These are phyloP conservation scores for Andricus quercusramuli DNA, from an alignment of 2,888 invertebrate genomes.

Conservation along the genomic window DNA sequence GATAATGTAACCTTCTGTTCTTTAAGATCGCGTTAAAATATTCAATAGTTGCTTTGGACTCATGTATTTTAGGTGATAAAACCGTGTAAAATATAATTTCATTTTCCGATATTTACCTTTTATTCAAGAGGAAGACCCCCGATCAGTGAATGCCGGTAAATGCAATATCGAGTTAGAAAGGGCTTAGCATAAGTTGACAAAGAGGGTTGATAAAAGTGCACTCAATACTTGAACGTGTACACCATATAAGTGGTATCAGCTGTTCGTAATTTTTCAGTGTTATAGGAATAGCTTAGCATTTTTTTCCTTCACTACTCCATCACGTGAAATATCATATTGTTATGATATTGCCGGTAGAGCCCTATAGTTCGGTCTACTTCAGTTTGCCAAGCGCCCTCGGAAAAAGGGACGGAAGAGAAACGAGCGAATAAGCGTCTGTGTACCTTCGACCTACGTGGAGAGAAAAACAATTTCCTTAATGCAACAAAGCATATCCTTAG, in stretches of 20 bases:
- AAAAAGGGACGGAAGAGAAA: conserved; percentile 46
- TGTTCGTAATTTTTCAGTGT: background rate
- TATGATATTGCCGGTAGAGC: conserved; percentile 48
- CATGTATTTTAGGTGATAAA: background rate
- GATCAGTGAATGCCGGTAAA: too few species aligned
- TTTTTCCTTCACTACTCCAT: conserved; percentile 16
- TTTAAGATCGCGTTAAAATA: background rate
- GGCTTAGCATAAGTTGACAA: background rate
- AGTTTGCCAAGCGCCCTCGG: conserved; percentile 6
- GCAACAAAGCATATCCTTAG: conserved; percentile 45
- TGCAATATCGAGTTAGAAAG: background rate
- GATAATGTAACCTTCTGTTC: background rate
- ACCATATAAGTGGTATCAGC: background rate
- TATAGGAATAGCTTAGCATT: background rate
- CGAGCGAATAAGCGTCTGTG: conserved; percentile 25
- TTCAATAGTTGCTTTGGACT: background rate
- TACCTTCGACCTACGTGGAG: conserved; percentile 26
- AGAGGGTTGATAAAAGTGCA: background rate
- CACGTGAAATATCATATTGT: conserved; percentile 24
- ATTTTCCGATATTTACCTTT: too few species aligned
- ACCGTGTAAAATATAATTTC: too few species aligned
- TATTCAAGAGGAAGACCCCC: too few species aligned
- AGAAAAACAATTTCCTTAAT: conserved; percentile 53
- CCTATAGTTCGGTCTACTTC: conserved; percentile 15
- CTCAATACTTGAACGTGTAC: background rate